A percentile compares a stretch with the other conserved stretches of the same genome.
Evolutionary conservation across 2,113 vertebrate species (phyloP).

Genomic region (Myodes glareolus): DNA sequence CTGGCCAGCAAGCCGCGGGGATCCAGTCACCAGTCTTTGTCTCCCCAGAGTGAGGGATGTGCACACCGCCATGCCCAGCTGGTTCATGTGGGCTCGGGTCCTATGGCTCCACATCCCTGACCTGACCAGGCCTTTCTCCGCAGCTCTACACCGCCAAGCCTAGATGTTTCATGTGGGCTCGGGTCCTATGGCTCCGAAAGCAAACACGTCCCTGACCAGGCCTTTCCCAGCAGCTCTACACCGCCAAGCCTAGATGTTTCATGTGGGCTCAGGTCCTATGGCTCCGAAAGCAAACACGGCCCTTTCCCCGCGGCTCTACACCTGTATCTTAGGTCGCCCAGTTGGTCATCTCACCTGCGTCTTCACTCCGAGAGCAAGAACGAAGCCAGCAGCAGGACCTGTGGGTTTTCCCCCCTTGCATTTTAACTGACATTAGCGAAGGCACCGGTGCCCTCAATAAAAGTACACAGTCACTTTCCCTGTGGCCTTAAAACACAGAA

Average conservation of each 20-base stretch:
- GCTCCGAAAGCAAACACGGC: background rate
- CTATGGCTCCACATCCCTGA: no score
- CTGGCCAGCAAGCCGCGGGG: background rate
- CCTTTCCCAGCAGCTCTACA: no score
- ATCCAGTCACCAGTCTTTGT: background rate
- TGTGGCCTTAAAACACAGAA: background rate
- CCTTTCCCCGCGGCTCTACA: background rate
- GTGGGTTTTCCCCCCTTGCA: background rate
- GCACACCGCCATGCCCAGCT: background rate
- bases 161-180: no score
- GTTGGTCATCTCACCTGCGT: no score
- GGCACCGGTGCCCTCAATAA: background rate
- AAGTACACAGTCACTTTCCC: background rate
- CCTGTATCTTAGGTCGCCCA: background rate
- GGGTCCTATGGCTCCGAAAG: no score
- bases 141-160: no score
- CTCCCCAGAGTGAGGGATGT: background rate
- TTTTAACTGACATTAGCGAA: background rate
- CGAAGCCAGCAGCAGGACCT: background rate
- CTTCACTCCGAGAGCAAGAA: background rate
- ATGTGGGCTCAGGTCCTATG: background rate
- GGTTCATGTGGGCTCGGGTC: background rate
- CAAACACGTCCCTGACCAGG: no score
- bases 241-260: no score
- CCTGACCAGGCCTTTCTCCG: no score